Percentiles rank a stretch among this genome's conserved stretches.
These are phyloP conservation scores for Pseudolaguvia tuberculata DNA, from an alignment of 2,113 vertebrate species.

Conservation along the genomic window DNA sequence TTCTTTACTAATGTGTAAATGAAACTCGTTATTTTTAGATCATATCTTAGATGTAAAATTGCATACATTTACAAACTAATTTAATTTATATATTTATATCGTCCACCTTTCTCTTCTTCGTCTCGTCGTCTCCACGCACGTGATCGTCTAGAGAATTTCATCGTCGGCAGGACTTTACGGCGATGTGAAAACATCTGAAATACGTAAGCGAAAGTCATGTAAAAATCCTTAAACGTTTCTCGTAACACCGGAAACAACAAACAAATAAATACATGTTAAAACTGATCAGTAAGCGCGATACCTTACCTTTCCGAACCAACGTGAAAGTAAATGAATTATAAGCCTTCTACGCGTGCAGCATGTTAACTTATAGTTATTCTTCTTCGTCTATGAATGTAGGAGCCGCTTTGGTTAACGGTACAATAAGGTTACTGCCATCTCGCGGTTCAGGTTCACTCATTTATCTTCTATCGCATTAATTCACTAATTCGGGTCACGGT, in stretches of 20 bases:
- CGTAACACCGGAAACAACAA: background rate
- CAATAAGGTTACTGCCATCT: background rate
- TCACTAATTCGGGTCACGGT: too few relatives aligned
- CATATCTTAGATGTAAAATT: too few relatives aligned
- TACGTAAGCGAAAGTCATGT: background rate
- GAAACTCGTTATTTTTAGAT: background rate
- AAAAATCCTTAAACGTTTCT: background rate
- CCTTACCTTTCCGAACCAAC: background rate
- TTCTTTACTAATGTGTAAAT: background rate
- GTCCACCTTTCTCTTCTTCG: background rate
- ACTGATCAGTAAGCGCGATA: background rate
- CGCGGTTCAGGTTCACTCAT: too few relatives aligned
- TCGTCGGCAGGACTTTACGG: background rate
- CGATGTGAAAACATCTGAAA: background rate
- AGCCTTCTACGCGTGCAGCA: background rate
- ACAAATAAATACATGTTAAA: too few relatives aligned
- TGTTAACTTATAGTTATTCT: background rate
- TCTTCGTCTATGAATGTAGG: background rate
- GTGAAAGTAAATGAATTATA: background rate
- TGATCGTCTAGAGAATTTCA: background rate
- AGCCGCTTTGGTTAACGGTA: background rate
- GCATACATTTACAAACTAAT: too few relatives aligned
- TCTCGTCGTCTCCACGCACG: slow-evolving; percentile 9
- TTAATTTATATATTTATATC: background rate
- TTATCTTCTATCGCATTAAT: too few relatives aligned